These are phyloP conservation scores for Eupeodes latifasciatus DNA, from an alignment of 2,888 invertebrate species.

Conservation along the genomic window DNA sequence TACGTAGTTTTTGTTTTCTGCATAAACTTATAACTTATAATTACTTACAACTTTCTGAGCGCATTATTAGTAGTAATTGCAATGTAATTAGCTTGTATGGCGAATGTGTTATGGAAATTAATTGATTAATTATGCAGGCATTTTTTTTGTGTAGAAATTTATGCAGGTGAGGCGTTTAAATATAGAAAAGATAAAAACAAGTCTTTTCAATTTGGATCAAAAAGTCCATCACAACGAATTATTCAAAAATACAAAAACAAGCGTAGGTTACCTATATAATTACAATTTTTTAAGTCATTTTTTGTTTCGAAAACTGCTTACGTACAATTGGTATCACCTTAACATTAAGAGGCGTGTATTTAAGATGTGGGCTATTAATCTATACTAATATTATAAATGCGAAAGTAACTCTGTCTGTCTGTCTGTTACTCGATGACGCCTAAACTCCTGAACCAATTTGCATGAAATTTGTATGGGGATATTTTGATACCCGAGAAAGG, in stretches of 20 bases:
- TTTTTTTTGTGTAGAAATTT: neutral
- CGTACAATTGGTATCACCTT: too few species aligned
- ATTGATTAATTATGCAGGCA: conserved; percentile 40
- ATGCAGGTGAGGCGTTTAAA: conserved; percentile 3
- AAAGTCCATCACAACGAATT: neutral
- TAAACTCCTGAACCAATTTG: too few species aligned
- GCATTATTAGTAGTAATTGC: conserved; percentile 43
- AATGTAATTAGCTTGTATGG: conserved; percentile 42
- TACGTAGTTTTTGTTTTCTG: conserved; percentile 26
- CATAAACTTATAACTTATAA: conserved; percentile 37
- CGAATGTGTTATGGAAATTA: conserved; percentile 51
- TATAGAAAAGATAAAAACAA: neutral
- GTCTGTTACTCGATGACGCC: too few species aligned
- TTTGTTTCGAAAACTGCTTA: too few species aligned
- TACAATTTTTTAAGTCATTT: too few species aligned
- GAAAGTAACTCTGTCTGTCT: too few species aligned
- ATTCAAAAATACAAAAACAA: neutral
- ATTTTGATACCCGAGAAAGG: too few species aligned
- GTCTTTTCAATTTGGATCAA: conserved; percentile 2
- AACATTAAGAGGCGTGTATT: too few species aligned
- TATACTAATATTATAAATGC: too few species aligned
- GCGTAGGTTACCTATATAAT: neutral
- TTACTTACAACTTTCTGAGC: conserved; percentile 49
- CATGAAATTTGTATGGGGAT: too few species aligned
- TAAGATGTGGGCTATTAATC: too few species aligned